Conservation (phyloP, 1,140 invertebrate genomes). For the Battus philenor region DNA sequence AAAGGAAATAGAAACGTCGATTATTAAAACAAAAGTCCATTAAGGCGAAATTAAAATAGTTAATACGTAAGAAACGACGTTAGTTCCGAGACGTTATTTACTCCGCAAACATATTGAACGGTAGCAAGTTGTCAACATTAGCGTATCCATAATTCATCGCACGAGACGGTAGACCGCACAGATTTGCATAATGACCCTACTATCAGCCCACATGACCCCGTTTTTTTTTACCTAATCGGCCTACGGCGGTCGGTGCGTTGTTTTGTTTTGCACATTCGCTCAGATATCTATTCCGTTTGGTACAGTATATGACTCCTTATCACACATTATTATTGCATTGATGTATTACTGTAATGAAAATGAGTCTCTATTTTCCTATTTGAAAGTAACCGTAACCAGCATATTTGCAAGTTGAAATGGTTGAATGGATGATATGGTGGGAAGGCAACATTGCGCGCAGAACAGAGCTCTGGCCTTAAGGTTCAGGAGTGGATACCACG, state of each 20-base stretch:
- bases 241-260: conserved; percentile 3
- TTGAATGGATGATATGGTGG: too few relatives aligned
- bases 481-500: too few relatives aligned
- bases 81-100: neutral
- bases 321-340: neutral
- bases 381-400: too few relatives aligned
- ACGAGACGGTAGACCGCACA: conserved; percentile 24
- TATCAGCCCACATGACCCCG: conserved; percentile 35
- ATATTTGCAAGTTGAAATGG: too few relatives aligned
- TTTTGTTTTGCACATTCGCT: conserved; percentile 22
- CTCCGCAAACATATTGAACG: conserved; percentile 7
- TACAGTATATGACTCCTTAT: neutral
- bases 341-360: neutral
- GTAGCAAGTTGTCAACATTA: conserved; percentile 21
- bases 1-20: too few relatives aligned
- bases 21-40: too few relatives aligned
- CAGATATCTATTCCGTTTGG: conserved; percentile 7
- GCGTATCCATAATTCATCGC: conserved; percentile 22
- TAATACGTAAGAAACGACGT: conserved; percentile 1
- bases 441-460: too few relatives aligned
- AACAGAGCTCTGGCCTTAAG: too few relatives aligned
- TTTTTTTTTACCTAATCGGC: conserved; percentile 20
- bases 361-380: neutral
- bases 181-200: conserved; percentile 41
- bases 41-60: neutral